Evolutionary conservation across 2,888 invertebrate species (phyloP).

Genomic region (Trimorus sp.): DNA sequence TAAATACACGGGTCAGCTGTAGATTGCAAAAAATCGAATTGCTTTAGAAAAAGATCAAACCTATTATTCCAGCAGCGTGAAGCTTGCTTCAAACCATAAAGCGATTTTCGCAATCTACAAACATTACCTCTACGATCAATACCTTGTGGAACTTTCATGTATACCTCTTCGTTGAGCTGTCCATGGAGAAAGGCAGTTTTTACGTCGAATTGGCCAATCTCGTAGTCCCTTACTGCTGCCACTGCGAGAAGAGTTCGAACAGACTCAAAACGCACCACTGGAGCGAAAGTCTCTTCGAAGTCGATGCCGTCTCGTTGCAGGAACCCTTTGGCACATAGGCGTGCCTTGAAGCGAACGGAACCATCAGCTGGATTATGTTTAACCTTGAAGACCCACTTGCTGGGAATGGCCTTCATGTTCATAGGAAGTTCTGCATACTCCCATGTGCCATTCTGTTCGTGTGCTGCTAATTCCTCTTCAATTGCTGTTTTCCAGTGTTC

Average conservation of each 20-base stretch:
- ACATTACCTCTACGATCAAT: too few relatives aligned
- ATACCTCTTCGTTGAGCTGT: too few relatives aligned
- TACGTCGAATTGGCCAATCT: background rate
- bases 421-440: background rate
- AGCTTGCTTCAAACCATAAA: conserved; percentile 33
- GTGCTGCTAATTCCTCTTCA: conserved; percentile 13
- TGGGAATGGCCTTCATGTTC: background rate
- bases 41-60: conserved; percentile 8
- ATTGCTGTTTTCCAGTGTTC: conserved; percentile 11
- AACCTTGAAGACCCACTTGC: conserved; percentile 17
- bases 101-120: too few relatives aligned
- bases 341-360: too few relatives aligned
- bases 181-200: too few relatives aligned
- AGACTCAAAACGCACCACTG: background rate
- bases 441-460: conserved; percentile 16
- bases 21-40: conserved; percentile 14
- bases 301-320: background rate
- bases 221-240: background rate
- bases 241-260: background rate
- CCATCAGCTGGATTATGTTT: background rate
- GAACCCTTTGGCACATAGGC: too few relatives aligned
- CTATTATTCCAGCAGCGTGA: conserved; percentile 30
- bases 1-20: conserved; percentile 10
- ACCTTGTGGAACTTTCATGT: too few relatives aligned
- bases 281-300: background rate